A percentile compares a stretch with the other conserved stretches of the same genome.
Conservation (phyloP, 2,113 vertebrate genomes). For the Epinephelus lanceolatus region DNA sequence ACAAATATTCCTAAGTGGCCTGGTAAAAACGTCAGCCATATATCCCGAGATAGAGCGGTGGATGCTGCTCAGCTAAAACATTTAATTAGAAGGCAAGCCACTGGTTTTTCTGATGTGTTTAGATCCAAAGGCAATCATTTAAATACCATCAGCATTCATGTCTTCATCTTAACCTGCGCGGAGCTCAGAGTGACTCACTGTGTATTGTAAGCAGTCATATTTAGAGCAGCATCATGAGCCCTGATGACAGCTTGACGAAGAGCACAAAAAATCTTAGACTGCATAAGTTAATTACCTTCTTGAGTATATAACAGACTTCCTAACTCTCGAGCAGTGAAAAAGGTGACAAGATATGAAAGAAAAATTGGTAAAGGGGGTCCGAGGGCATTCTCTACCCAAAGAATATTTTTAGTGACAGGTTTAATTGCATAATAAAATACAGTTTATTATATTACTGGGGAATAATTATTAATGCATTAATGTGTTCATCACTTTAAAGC, state of each 20-base stretch:
- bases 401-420: too few species aligned
- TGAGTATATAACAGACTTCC: too few species aligned
- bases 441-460: too few species aligned
- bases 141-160: constrained; percentile 44
- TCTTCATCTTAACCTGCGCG: constrained; percentile 28
- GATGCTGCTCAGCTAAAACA: constrained; percentile 39
- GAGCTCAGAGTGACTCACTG: background rate
- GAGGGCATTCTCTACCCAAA: too few species aligned
- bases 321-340: too few species aligned
- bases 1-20: constrained; percentile 43
- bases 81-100: constrained; percentile 61
- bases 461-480: too few species aligned
- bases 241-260: background rate
- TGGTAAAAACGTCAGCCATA: constrained; percentile 47
- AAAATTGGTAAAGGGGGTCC: too few species aligned
- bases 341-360: too few species aligned
- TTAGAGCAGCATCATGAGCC: background rate
- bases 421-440: too few species aligned
- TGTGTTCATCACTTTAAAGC: too few species aligned
- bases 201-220: background rate
- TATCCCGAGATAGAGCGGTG: constrained; percentile 21
- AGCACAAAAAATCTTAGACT: background rate
- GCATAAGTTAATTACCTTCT: background rate
- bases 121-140: constrained; percentile 40
- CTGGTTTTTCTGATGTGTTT: constrained; percentile 35